Base-by-base conservation (phyloP, 1,140 invertebrate genomes). In the Acromyrmex echinatior region DNA sequence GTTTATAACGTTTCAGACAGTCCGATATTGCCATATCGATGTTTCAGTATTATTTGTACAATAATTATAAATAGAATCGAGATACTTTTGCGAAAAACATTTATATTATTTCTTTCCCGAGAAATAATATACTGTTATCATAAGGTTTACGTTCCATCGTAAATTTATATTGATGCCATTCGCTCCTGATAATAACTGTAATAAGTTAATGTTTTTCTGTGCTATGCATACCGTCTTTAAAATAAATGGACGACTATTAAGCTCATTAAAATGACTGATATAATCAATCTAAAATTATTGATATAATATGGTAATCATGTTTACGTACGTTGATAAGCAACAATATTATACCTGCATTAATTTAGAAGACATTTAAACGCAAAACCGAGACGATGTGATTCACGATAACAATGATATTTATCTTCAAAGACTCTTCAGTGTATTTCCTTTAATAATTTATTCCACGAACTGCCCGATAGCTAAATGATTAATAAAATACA, bases 351-450 rank as follows among this genome's bases (percentile, higher is more conserved):
- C 21, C 10, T 18, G 31, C 51, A 39, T 58, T 28, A 71, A 28
- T 14, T 51, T 60, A 31, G n/a, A n/a, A 35, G 18, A 16, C 21
- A 6, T 25, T 31, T 35, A 21, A 45, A 21, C n/a, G 66, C 12
- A 39, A 70, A 71, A 28, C 25, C 28, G 49, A 58, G 49, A 31
- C 14, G 4, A 31, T 39, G 12, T 21, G 51, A 25, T 56, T 58
- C 16, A 10, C 49, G 65, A 60, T 45, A 81, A 21, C 53, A 58
- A 39, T 74, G 65, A 81, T 39, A 25, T 7, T 81, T 81, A 81
- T 71, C 53, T 71, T 71, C 51, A 21, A 81, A 25, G 16, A 21
- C 65, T 60, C 9, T 58, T 35, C 10, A 2, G 21, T 60, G 25
- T 81, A n/a, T 58, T 71, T 58, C 21, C 31, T 28, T 45, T 10